Percentiles rank a stretch among this genome's conserved stretches.
Conservation (phyloP, 2,888 invertebrate species). For the Tiliacea citrago region DNA sequence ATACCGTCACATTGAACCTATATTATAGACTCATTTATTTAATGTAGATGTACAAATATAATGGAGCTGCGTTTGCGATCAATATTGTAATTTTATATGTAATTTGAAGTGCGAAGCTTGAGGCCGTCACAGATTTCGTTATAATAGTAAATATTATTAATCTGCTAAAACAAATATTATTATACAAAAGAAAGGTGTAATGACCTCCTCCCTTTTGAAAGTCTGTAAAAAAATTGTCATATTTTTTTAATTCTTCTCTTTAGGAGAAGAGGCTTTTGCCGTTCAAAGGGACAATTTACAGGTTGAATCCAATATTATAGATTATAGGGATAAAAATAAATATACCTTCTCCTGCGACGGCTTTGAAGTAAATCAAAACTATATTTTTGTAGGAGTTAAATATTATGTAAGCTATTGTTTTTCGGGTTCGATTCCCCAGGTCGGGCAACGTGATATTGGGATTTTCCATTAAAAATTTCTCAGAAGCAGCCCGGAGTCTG, state of each 20-base stretch:
- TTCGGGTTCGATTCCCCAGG: too few relatives aligned
- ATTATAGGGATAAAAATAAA: too few relatives aligned
- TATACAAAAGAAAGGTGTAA: not conserved
- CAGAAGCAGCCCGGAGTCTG: too few relatives aligned
- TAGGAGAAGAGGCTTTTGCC: not conserved
- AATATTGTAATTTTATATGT: slow-evolving; percentile 41
- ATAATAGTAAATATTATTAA: not conserved
- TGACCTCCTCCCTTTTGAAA: too few relatives aligned
- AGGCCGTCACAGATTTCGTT: not conserved
- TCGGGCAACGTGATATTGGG: too few relatives aligned
- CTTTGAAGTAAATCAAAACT: slow-evolving; percentile 11
- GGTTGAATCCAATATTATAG: not conserved
- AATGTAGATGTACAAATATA: slow-evolving; percentile 62
- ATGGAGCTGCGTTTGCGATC: slow-evolving; percentile 58
- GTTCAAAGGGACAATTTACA: slow-evolving; percentile 3
- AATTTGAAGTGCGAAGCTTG: slow-evolving; percentile 35
- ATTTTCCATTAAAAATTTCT: too few relatives aligned
- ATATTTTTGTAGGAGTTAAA: slow-evolving; percentile 73
- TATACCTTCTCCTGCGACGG: not conserved
- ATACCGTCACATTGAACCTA: slow-evolving; percentile 39
- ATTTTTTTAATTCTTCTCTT: not conserved
- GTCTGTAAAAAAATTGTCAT: not conserved
- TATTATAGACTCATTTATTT: slow-evolving; percentile 50
- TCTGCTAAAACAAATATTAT: not conserved
- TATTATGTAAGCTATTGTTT: slow-evolving; percentile 65